Evolutionary conservation across 1,140 invertebrate genomes (phyloP).

Genomic region (Drosophila biarmipes): DNA sequence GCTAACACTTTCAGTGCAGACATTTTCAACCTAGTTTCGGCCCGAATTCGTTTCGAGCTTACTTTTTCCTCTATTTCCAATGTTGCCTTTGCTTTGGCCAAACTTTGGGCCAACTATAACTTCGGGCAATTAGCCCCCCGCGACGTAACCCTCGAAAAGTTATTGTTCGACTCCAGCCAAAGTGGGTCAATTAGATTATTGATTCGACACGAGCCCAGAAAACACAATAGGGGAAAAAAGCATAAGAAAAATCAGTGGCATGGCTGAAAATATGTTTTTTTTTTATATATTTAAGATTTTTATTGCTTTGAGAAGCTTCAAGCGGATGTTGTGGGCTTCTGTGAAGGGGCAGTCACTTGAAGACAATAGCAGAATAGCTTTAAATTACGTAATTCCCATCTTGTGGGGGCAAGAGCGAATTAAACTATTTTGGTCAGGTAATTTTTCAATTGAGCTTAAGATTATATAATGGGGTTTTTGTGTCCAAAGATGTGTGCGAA

Average conservation of each 20-base stretch:
- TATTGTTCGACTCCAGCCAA: conserved; percentile 22
- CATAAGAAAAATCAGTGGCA: not conserved
- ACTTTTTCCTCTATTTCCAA: conserved; percentile 14
- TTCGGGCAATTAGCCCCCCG: conserved; percentile 44
- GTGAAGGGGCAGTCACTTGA: conserved; percentile 20
- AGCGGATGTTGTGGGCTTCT: conserved; percentile 41
- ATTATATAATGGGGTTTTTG: conserved; percentile 7
- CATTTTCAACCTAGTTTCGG: conserved; percentile 24
- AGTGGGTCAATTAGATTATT: conserved; percentile 61
- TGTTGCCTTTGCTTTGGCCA: conserved; percentile 14
- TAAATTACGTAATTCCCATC: conserved; percentile 39
- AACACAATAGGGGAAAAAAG: not conserved
- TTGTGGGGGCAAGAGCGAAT: conserved; percentile 22
- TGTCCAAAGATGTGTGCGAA: conserved; percentile 9
- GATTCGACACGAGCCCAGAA: conserved; percentile 32
- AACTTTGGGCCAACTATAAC: conserved; percentile 37
- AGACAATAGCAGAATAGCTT: conserved; percentile 31
- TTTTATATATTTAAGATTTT: conserved; percentile 8
- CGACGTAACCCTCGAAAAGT: conserved; percentile 16
- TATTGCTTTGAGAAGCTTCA: conserved; percentile 20
- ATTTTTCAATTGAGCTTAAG: conserved; percentile 48
- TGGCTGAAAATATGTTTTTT: not conserved
- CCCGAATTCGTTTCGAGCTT: conserved; percentile 23
- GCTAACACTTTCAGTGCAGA: conserved; percentile 18
- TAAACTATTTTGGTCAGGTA: conserved; percentile 36